phyloP scores from a whole-genome alignment of 2,797 vertebrate species.

The Cryptoprocta ferox region DNA sequence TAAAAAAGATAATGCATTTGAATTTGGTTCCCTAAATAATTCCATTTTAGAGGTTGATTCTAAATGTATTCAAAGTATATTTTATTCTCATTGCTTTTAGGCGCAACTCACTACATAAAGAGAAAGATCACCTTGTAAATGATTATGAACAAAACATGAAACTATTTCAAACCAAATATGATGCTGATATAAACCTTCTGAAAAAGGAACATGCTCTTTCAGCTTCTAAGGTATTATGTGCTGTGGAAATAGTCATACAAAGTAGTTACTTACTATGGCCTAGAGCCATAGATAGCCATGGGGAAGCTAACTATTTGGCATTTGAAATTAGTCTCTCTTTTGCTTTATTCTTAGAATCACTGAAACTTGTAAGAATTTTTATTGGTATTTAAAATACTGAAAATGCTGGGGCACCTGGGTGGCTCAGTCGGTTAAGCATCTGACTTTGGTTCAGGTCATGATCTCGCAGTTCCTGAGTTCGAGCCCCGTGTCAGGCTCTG shows the following conservation, averaged over 20 bases:
- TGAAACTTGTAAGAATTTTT: not conserved
- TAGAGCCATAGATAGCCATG: too few species aligned
- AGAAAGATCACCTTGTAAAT: constrained; percentile 88
- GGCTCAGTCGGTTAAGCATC: too few species aligned
- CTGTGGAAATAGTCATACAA: not conserved
- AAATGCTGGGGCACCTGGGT: not conserved
- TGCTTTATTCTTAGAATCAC: constrained; percentile 32
- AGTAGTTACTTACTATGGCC: not conserved
- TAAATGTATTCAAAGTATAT: not conserved
- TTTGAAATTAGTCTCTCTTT: not conserved
- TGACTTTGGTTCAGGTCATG: too few species aligned
- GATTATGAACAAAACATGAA: constrained; percentile 88
- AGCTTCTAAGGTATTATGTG: constrained; percentile 90
- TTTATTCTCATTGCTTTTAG: constrained; percentile 84
- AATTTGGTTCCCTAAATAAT: constrained; percentile 40
- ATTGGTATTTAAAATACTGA: constrained; percentile 19
- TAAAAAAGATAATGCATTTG: not conserved
- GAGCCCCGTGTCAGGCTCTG: too few species aligned
- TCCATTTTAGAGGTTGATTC: not conserved
- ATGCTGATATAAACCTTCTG: constrained; percentile 89
- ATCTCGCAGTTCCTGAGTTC: too few species aligned
- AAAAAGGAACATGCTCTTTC: constrained; percentile 92
- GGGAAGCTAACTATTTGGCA: not conserved
- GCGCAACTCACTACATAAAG: constrained; percentile 87
- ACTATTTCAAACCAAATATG: constrained; percentile 89